phyloP scores from a whole-genome alignment of 2,113 vertebrate species.

The Burhinus oedicnemus region DNA sequence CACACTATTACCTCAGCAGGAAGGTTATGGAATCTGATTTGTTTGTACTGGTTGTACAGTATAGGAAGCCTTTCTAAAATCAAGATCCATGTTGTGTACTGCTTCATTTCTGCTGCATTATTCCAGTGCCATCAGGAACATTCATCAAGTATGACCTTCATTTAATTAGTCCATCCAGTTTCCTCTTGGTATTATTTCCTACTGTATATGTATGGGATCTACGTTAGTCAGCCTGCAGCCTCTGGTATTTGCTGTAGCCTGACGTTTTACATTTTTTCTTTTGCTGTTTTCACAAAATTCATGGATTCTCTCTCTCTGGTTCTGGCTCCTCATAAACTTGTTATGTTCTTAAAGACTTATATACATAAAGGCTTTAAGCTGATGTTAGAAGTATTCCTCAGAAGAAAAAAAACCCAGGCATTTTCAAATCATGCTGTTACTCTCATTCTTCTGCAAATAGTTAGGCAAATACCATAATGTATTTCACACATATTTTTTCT shows the following conservation, averaged over 20 bases:
- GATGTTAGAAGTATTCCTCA: neutral
- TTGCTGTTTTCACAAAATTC: neutral
- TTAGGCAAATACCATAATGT: neutral
- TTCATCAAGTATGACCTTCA: slow-evolving; percentile 7
- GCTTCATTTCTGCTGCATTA: neutral
- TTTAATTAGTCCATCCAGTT: slow-evolving; percentile 46
- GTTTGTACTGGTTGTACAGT: neutral
- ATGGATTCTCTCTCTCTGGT: neutral
- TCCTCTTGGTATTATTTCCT: slow-evolving; percentile 35
- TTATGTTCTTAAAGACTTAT: neutral
- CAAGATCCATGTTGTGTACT: slow-evolving; percentile 17
- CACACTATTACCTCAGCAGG: neutral
- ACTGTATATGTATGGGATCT: neutral
- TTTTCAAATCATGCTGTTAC: neutral
- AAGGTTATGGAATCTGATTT: slow-evolving; percentile 34
- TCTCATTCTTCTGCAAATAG: neutral
- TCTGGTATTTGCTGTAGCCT: neutral
- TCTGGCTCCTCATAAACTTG: neutral
- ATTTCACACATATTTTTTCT: slow-evolving; percentile 6
- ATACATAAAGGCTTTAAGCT: neutral
- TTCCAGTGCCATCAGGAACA: neutral
- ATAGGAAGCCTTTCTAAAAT: slow-evolving; percentile 28
- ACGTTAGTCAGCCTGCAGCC: neutral
- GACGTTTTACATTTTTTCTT: neutral
- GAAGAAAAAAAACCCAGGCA: neutral